Conservation (phyloP, 2,113 vertebrate species). For the Ammospiza caudacuta region DNA sequence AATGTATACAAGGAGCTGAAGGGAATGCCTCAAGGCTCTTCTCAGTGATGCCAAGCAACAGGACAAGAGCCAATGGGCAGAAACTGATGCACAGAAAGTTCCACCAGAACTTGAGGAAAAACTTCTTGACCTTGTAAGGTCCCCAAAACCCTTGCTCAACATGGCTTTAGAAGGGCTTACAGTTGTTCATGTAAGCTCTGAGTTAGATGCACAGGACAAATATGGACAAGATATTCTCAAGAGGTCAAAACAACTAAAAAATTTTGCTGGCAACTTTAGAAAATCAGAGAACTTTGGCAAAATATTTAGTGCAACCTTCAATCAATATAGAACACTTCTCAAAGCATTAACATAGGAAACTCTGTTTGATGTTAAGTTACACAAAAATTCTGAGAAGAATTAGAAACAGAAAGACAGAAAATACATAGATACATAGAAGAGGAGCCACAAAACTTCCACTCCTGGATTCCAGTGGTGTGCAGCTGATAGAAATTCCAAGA, state of each 20-base stretch:
- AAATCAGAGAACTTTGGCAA: not conserved
- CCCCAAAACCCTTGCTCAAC: not conserved
- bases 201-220: not conserved
- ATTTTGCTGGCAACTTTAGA: not conserved
- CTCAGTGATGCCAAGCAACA: not conserved
- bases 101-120: not conserved
- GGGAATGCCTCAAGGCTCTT: not conserved
- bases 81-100: not conserved
- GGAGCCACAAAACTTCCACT: not conserved
- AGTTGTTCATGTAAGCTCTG: not conserved
- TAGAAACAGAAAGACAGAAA: not conserved
- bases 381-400: not conserved
- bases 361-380: not conserved
- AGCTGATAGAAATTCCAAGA: not conserved
- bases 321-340: not conserved
- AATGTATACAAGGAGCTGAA: not conserved
- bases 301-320: not conserved
- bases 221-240: not conserved
- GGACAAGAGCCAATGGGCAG: not conserved
- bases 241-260: not conserved
- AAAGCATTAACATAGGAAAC: not conserved
- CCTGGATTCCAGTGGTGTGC: not conserved
- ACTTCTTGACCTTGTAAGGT: not conserved
- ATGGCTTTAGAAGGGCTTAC: not conserved
- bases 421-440: not conserved